phyloP scores from a whole-genome alignment of 37 sponge, comb jelly and placozoan species.

The Eunapius fragilis region DNA sequence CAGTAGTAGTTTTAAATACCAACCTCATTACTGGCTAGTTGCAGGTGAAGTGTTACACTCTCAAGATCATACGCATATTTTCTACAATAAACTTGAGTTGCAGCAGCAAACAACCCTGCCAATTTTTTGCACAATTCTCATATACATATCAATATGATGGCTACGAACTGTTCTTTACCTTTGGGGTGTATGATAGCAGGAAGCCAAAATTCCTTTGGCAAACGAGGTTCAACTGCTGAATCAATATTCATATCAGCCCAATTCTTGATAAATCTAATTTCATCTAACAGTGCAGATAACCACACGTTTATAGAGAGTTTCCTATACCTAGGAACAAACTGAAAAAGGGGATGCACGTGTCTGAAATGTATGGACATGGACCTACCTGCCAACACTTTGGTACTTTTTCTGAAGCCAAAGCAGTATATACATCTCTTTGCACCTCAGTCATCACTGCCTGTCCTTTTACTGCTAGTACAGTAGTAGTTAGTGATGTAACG shows the following conservation, averaged over 20 bases:
- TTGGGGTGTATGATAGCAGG: conserved; percentile 13
- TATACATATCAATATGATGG: neutral
- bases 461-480: conserved; percentile 3
- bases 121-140: neutral
- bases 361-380: neutral
- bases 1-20: neutral
- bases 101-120: conserved; percentile 9
- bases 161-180: neutral
- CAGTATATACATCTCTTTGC: neutral
- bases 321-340: neutral
- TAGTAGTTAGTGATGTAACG: neutral
- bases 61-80: neutral
- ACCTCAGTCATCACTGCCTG: neutral
- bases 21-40: neutral
- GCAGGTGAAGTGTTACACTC: neutral
- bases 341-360: neutral
- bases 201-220: conserved; percentile 21
- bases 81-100: neutral
- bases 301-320: neutral
- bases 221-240: neutral
- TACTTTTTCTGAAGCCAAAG: conserved; percentile 5
- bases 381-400: conserved; percentile 28
- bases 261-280: conserved; percentile 13
- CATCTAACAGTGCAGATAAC: neutral
- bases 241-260: conserved; percentile 26